A percentile compares a stretch with the other conserved stretches of the same genome.
phyloP scores from a whole-genome alignment of 2,888 invertebrate species.

The Polylopha cassiicola region DNA sequence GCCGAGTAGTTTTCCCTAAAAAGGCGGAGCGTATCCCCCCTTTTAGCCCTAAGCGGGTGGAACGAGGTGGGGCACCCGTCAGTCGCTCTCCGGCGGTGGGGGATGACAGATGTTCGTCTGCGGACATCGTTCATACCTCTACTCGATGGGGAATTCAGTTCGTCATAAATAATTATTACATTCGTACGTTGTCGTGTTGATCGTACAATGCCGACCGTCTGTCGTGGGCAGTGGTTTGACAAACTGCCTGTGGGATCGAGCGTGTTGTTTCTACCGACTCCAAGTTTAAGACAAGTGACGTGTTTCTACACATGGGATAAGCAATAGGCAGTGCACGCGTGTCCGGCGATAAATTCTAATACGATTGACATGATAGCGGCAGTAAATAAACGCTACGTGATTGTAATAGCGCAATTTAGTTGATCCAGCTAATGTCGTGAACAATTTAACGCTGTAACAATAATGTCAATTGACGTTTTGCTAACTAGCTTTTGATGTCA shows the following conservation, averaged over 20 bases:
- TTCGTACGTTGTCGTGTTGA: no score
- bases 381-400: conserved; percentile 9
- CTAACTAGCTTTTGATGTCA: no score
- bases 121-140: conserved; percentile 59
- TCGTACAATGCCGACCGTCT: no score
- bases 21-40: conserved; percentile 38
- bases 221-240: conserved; percentile 4
- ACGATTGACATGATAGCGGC: background rate
- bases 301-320: conserved; percentile 15
- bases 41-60: conserved; percentile 25
- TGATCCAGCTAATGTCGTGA: conserved; percentile 1
- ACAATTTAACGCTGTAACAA: no score
- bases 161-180: conserved; percentile 58
- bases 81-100: conserved; percentile 59
- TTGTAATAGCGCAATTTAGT: conserved; percentile 2
- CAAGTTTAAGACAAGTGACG: conserved; percentile 15
- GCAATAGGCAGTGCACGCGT: background rate
- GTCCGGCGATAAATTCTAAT: no score
- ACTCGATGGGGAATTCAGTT: conserved; percentile 66
- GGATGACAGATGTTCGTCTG: conserved; percentile 65
- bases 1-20: conserved; percentile 32
- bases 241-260: conserved; percentile 6
- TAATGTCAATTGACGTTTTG: conserved; percentile 10
- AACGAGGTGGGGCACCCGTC: conserved; percentile 56
- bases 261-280: conserved; percentile 15